Evolutionary conservation across 2,888 invertebrate genomes (phyloP), one percentile per base, ranked within the genome.

Genomic region (Rhamphomyia laevipes): DNA sequence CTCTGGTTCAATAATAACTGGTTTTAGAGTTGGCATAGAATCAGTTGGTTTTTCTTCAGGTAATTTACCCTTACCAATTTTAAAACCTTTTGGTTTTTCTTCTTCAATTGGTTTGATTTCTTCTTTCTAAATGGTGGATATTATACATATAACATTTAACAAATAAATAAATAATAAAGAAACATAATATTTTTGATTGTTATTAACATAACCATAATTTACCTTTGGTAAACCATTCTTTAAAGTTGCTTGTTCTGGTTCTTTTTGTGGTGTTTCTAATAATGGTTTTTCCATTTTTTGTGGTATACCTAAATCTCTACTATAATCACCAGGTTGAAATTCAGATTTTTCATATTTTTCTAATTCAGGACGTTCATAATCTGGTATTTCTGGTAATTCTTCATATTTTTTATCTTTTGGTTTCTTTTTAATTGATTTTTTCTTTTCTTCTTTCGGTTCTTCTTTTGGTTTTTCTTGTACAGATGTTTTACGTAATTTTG

Each of bases 281-380:
- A 58, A 33, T 7, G 63, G 64, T 48, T 65, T 65, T 23, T 67
- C 65, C 63, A 68, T 62, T 61, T 70, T 69, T 15, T 54, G 58
- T 5, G 68, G 69, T 45, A 69, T 60, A 23, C 63, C 66, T 1
- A 63, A 53, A 2, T 67, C 65, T 0, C 67, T 62, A 41, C 61
- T 58, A 48, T 68, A 68, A 45, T 68, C 67, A 3, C 58, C 74
- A 12, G 74, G 74, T 42, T 72, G 74, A 37, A 74, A 74, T 10
- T 75, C 73, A 2, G 73, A 71, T 54, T 76, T 74, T 65, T 83
- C 81, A 59, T 78, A 84, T 66, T 77, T 78, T 62, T 85, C 84
- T 50, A 85, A 73, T 3, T 78, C 81, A 3, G 86, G 81, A 56
- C 85, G 77, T 31, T 86, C 86, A 61, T 87, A 87, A 65, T 87